Conservation (phyloP, 2,113 vertebrate genomes). For the Sebastes fasciatus region DNA sequence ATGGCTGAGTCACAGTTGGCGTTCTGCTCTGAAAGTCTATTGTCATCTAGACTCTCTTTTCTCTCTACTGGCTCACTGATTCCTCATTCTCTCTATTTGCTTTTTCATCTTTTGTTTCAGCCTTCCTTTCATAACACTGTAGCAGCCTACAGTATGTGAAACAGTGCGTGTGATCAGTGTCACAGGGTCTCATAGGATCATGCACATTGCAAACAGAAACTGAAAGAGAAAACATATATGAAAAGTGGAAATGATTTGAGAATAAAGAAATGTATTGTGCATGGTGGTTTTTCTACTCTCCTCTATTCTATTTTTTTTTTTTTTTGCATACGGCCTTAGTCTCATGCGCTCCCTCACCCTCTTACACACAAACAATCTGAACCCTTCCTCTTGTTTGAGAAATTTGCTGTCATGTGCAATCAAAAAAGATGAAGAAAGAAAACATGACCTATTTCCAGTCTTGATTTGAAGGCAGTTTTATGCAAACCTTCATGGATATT, state of each 20-base stretch:
- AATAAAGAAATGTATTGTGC: background rate
- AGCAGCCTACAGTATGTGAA: constrained; percentile 1
- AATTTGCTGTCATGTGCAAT: constrained; percentile 52
- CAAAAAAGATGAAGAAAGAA: constrained; percentile 45
- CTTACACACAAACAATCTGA: constrained; percentile 22
- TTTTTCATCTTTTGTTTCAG: constrained; percentile 12
- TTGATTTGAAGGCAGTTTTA: constrained; percentile 46
- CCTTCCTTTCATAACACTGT: background rate
- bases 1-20: constrained; percentile 43
- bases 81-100: constrained; percentile 24
- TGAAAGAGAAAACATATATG: background rate
- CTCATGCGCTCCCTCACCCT: background rate
- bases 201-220: background rate
- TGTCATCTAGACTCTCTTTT: constrained; percentile 39
- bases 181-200: background rate
- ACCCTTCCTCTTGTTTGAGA: constrained; percentile 29
- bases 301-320: background rate
- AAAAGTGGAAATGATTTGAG: background rate
- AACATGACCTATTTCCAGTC: constrained; percentile 64
- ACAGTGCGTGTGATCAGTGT: background rate
- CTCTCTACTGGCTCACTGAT: constrained; percentile 26
- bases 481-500: constrained; percentile 62
- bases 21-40: constrained; percentile 35
- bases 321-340: background rate
- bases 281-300: background rate